Conservation (phyloP, 1,140 invertebrate species). For the Drosophila carrolli region DNA sequence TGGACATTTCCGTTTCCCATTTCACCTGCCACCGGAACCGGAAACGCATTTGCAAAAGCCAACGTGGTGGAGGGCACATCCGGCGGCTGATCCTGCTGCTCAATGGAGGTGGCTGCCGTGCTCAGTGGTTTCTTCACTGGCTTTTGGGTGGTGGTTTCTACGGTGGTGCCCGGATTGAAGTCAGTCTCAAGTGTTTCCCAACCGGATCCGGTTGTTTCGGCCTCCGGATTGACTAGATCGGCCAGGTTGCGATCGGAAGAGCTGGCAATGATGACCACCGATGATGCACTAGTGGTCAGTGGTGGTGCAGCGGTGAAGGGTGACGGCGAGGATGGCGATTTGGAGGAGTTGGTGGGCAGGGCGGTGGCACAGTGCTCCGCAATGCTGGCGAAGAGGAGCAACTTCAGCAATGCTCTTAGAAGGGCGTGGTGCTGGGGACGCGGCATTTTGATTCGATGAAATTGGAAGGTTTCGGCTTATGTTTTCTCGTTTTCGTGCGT, state of each 20-base stretch:
- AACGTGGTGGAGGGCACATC: slow-evolving; percentile 75
- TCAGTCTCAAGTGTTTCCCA: slow-evolving; percentile 79
- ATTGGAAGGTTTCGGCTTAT: slow-evolving; percentile 11
- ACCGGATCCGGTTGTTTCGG: slow-evolving; percentile 51
- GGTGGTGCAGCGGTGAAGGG: slow-evolving; percentile 34
- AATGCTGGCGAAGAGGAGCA: slow-evolving; percentile 65
- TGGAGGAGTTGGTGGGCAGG: slow-evolving; percentile 52
- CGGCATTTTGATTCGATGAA: slow-evolving; percentile 50
- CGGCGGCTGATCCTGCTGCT: slow-evolving; percentile 80
- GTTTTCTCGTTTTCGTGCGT: slow-evolving; percentile 18
- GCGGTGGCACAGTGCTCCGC: slow-evolving; percentile 57
- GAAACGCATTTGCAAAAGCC: slow-evolving; percentile 74
- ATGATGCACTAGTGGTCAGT: background rate
- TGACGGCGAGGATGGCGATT: slow-evolving; percentile 38
- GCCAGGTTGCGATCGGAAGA: slow-evolving; percentile 34
- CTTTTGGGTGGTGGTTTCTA: slow-evolving; percentile 37
- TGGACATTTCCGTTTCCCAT: slow-evolving; percentile 35
- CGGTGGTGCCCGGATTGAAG: slow-evolving; percentile 41
- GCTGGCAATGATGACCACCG: slow-evolving; percentile 14
- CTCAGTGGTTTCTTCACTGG: slow-evolving; percentile 25
- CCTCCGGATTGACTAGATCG: slow-evolving; percentile 67
- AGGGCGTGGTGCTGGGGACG: slow-evolving; percentile 62
- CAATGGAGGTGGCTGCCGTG: slow-evolving; percentile 75
- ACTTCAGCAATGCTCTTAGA: slow-evolving; percentile 51
- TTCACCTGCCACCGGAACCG: slow-evolving; percentile 61